Evolutionary conservation across 2,113 vertebrate species (phyloP), one percentile per base, ranked within the genome.

Genomic region (Butorides virescens): DNA sequence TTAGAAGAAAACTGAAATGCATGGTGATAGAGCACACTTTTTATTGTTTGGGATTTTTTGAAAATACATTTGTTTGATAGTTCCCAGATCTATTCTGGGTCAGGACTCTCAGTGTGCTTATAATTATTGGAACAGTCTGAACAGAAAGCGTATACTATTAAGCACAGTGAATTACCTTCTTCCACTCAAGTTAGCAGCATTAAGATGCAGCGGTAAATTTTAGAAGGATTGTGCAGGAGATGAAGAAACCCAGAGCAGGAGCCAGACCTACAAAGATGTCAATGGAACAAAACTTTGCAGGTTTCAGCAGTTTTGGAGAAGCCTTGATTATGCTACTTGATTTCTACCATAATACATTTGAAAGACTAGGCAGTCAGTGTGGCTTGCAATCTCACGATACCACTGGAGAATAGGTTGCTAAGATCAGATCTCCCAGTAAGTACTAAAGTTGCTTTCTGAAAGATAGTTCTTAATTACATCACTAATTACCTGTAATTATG

Each of bases 401-500:
- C 58, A 50, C 39, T 71, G 52, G 47, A 90, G 29, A 92, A 59
- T 9, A 90, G 15, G 15, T 63, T 94, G 56, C 8, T 67, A 30
- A 80, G 36, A 77, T 37, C 32, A 59, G 16, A 58, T 72, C 30
- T 80, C 22, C 16, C n/a, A 86, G 27, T 63, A 84, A 90, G 18
- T 36, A 91, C 21, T 76, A 50, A 68, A 10, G 11, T 44, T 86
- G 15, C 15, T 47, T 90, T 83, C 55, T 78, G 76, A 94, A 90
- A 74, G 21, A 84, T 56, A 74, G 42, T 36, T 90, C 47, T 88
- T 18, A 90, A 49, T 86, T 84, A 81, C 22, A 66, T 59, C 13
- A 36, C 37, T 78, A 79, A 84, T 96, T 83, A 68, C 19, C 17
- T 91, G 44, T 59, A 86, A 84, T 84, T 91, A 78, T 67, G 79